Conservation (phyloP, 2,113 vertebrate species). For the Lycaon pictus region DNA sequence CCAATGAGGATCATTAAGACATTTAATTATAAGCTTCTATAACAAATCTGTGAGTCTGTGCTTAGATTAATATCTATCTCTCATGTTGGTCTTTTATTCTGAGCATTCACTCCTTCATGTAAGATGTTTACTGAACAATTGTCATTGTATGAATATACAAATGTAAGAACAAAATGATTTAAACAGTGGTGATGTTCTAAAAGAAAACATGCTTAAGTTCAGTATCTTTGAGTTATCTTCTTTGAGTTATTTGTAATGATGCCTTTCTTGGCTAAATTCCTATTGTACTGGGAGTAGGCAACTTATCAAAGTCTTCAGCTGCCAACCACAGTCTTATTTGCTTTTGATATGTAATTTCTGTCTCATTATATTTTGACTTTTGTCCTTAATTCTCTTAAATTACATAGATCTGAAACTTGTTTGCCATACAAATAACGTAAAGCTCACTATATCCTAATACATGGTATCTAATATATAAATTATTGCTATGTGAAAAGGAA, state of each 20-base stretch:
- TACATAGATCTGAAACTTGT: neutral
- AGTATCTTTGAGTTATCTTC: neutral
- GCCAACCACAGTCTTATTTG: neutral
- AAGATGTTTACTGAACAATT: neutral
- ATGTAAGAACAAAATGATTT: neutral
- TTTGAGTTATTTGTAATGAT: neutral
- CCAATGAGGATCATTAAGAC: neutral
- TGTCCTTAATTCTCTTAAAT: neutral
- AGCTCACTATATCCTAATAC: neutral
- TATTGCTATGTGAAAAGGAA: neutral
- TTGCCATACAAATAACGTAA: neutral
- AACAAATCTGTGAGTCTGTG: conserved; percentile 25
- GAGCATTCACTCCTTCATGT: neutral
- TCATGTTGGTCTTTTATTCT: neutral
- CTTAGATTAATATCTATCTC: neutral
- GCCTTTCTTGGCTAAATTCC: neutral
- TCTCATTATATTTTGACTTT: neutral
- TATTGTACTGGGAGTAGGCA: too few relatives aligned
- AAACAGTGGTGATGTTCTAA: neutral
- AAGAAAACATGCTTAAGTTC: neutral
- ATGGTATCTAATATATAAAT: neutral
- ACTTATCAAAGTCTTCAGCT: neutral
- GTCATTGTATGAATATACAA: neutral
- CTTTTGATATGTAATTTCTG: neutral
- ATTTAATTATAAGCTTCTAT: neutral